Percentiles rank a stretch among this genome's conserved stretches.
Conservation (phyloP, 1,140 invertebrate species). For the Pachypeltis micranthus region DNA sequence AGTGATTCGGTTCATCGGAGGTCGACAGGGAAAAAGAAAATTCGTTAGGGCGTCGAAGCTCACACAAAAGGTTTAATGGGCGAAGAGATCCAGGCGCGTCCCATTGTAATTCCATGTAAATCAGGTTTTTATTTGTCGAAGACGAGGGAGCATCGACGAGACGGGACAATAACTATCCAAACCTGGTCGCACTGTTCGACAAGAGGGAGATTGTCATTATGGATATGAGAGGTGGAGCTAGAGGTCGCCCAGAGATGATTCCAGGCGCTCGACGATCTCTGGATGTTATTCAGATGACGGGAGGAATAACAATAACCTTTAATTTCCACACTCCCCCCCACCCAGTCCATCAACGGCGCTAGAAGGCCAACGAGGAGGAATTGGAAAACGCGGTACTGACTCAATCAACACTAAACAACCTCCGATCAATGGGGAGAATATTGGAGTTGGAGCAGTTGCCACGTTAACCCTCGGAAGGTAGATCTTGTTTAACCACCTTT, state of each 20-base stretch:
- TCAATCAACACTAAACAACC: no score
- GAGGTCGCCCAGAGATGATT: not conserved
- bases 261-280: no score
- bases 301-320: no score
- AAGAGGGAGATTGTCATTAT: not conserved
- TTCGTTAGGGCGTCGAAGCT: not conserved
- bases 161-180: not conserved
- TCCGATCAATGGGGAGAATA: no score
- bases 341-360: no score
- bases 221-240: constrained; percentile 3
- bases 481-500: no score
- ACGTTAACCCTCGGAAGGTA: no score
- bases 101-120: constrained; percentile 4
- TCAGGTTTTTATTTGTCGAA: constrained; percentile 6
- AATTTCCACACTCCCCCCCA: no score
- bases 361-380: no score
- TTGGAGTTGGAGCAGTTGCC: no score
- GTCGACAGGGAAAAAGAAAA: not conserved
- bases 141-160: not conserved
- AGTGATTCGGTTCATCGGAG: not conserved
- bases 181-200: not conserved
- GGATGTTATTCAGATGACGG: no score
- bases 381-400: no score
- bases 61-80: not conserved
- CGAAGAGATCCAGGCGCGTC: not conserved